These are phyloP conservation scores for Scaptomyza tumidula DNA, from an alignment of 2,888 invertebrate genomes.

Conservation along the genomic window DNA sequence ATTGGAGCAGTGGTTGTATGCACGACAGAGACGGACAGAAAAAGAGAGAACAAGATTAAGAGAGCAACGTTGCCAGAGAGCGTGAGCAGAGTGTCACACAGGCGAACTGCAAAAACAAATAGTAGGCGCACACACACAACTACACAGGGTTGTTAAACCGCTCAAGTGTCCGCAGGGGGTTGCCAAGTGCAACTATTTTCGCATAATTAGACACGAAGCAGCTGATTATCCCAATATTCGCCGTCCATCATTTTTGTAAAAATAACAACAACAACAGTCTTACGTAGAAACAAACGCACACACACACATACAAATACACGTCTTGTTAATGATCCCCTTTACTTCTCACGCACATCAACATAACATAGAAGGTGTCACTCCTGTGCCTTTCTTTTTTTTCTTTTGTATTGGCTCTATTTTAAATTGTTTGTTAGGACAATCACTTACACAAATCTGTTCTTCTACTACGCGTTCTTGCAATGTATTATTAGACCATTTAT, in stretches of 20 bases:
- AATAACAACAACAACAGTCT: conserved; percentile 38
- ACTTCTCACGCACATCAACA: conserved; percentile 45
- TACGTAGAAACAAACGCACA: conserved; percentile 1
- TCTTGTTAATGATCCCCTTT: conserved; percentile 6
- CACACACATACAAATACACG: conserved; percentile 13
- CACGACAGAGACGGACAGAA: conserved; percentile 20
- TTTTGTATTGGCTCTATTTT: conserved; percentile 19
- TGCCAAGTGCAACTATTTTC: conserved; percentile 32
- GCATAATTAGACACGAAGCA: conserved; percentile 52
- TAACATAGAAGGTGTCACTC: conserved; percentile 48
- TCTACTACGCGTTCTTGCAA: conserved; percentile 31
- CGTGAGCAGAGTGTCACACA: conserved; percentile 33
- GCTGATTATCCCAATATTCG: conserved; percentile 41
- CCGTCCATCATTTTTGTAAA: conserved; percentile 27
- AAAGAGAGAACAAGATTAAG: conserved; percentile 10
- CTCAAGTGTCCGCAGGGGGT: conserved; percentile 32
- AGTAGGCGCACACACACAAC: conserved; percentile 32
- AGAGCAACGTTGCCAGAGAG: conserved; percentile 37
- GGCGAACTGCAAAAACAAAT: conserved; percentile 57
- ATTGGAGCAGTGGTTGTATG: conserved; percentile 58
- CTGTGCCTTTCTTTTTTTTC: conserved; percentile 47
- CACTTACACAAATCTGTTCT: conserved; percentile 52
- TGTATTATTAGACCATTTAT: conserved; percentile 46
- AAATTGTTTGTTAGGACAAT: conserved; percentile 1
- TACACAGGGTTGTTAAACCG: conserved; percentile 42